These are phyloP conservation scores for Accipiter cooperii DNA, from an alignment of 2,113 vertebrate genomes.

Conservation along the genomic window DNA sequence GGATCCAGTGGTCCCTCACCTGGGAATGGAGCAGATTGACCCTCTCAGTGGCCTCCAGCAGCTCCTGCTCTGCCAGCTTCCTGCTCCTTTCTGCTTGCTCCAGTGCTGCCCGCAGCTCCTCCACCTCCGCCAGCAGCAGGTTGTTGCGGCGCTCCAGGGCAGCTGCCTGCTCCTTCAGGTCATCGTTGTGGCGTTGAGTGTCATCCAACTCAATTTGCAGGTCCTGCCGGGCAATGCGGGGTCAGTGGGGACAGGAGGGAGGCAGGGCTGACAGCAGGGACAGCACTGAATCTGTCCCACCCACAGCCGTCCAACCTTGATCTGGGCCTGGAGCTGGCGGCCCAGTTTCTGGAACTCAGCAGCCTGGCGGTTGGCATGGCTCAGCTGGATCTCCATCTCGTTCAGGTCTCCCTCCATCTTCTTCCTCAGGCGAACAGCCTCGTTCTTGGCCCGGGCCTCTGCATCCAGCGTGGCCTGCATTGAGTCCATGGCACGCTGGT, in stretches of 20 bases:
- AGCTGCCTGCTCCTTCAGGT: constrained; percentile 85
- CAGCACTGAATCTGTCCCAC: background rate
- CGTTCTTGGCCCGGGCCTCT: constrained; percentile 84
- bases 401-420: constrained; percentile 96
- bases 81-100: constrained; percentile 86
- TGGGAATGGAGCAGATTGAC: constrained; percentile 90
- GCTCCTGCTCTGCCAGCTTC: constrained; percentile 88
- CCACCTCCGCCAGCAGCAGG: constrained; percentile 81
- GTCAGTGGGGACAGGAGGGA: background rate
- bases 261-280: background rate
- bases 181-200: constrained; percentile 76
- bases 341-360: constrained; percentile 82
- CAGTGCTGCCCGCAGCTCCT: constrained; percentile 80
- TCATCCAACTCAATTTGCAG: constrained; percentile 88
- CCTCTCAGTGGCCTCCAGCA: constrained; percentile 84
- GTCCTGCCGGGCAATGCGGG: constrained; percentile 58
- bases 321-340: constrained; percentile 83
- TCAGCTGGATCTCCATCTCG: constrained; percentile 91
- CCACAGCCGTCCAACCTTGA: constrained; percentile 71
- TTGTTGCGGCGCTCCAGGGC: constrained; percentile 83
- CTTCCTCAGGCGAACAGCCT: constrained; percentile 88
- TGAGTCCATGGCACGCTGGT: constrained; percentile 87
- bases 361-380: constrained; percentile 84
- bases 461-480: constrained; percentile 88
- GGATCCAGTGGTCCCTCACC: constrained; percentile 15